Percentiles rank a stretch among this genome's conserved stretches.
Evolutionary conservation across 1,140 invertebrate genomes (phyloP).

Genomic region (Scaptodrosophila lebanonensis): DNA sequence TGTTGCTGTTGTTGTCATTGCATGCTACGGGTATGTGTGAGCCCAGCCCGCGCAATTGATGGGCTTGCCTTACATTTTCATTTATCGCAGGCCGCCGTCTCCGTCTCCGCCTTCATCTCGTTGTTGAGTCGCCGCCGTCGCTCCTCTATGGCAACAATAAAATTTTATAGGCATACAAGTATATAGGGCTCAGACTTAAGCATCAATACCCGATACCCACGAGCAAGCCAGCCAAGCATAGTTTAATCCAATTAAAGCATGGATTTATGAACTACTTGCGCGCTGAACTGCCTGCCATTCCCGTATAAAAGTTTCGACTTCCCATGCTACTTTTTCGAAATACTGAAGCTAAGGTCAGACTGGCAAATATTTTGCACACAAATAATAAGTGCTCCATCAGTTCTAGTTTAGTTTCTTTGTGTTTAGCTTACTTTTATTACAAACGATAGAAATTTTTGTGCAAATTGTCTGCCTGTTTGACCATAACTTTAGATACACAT

Average conservation of each 20-base stretch:
- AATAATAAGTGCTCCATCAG: too few species aligned
- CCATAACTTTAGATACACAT: too few species aligned
- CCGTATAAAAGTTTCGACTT: conserved; percentile 12
- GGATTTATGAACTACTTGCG: conserved; percentile 58
- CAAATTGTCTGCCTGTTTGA: too few species aligned
- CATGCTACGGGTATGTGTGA: neutral
- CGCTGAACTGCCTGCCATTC: conserved; percentile 4
- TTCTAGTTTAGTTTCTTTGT: too few species aligned
- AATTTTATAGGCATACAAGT: too few species aligned
- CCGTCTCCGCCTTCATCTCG: neutral
- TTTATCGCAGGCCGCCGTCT: neutral
- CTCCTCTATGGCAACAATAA: conserved; percentile 26
- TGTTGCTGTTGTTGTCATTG: neutral
- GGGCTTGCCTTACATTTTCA: conserved; percentile 25
- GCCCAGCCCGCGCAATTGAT: conserved; percentile 23
- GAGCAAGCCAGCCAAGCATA: conserved; percentile 48
- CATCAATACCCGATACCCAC: conserved; percentile 14
- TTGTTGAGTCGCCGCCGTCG: conserved; percentile 1
- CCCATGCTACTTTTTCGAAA: too few species aligned
- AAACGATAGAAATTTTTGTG: too few species aligned
- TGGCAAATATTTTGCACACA: too few species aligned
- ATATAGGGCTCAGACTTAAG: neutral
- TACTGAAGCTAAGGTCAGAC: too few species aligned
- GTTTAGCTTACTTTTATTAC: too few species aligned
- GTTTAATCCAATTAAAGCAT: conserved; percentile 73